Evolutionary conservation across 2,888 invertebrate genomes (phyloP), one percentile per base, ranked within the genome.

Genomic region (Philereme vetulata): DNA sequence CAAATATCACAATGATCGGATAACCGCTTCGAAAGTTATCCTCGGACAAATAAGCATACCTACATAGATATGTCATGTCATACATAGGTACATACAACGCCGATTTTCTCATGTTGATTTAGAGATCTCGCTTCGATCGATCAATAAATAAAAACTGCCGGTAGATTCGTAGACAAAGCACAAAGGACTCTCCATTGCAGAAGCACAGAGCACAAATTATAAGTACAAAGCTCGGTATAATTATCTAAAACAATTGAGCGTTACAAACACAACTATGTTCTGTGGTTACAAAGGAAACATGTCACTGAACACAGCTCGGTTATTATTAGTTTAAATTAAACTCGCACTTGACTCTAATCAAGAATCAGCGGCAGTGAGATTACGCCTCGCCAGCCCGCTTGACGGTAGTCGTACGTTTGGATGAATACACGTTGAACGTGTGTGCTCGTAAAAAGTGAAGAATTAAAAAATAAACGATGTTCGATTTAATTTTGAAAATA

Each of bases 401-500:
- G 55, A 56, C 57, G 57, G 57, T 58, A 62, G 62, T 51, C 43
- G 8, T 32, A n/a, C 21, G 21, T 11, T 40, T 44, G 32, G 34
- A 8, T 47, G 48, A 47, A 38, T 36, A 5, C 21, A 46, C 40
- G 10, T 33, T 35, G 42, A 48, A 44, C 52, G 61, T 38, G 36
- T 43, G 51, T 42, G 42, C 32, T 10, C 9, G 10, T 11, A 44
- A 49, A 10, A 10, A 11, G 46, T 56, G 49, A 36, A 43, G 9
- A 36, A 40, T 11, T 45, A 35, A 48, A 49, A 42, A 33, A 44
- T 47, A 36, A 51, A 63, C 46, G 48, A 68, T 68, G 65, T 57
- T 67, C 10, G 58, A 67, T 65, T 35, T 62, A 5, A 51, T 69
- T 53, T 53, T 51, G 4, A 65, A 69, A 56, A 43, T 61, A 42